phyloP scores from a whole-genome alignment of 2,888 invertebrate genomes.

The Hirtodrosophila confusa region DNA sequence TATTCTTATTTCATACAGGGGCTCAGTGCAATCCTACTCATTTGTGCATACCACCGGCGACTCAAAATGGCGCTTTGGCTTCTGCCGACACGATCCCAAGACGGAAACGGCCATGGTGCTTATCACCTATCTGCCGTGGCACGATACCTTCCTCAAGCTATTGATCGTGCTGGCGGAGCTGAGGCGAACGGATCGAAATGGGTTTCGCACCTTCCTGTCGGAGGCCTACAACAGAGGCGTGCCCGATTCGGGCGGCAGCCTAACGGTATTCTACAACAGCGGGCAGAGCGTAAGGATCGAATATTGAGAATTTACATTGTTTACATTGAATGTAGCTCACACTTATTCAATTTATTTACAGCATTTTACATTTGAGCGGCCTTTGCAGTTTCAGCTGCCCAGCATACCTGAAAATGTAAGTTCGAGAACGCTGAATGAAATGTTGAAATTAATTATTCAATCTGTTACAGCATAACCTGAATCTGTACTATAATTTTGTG shows the following conservation, averaged over 20 bases:
- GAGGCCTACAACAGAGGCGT: conserved; percentile 88
- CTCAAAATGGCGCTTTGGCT: conserved; percentile 98
- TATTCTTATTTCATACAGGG: conserved; percentile 85
- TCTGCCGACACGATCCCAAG: conserved; percentile 97
- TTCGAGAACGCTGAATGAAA: neutral
- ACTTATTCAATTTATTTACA: conserved; percentile 85
- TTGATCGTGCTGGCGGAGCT: conserved; percentile 81
- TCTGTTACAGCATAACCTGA: conserved; percentile 93
- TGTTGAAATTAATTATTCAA: neutral
- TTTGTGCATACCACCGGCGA: conserved; percentile 98
- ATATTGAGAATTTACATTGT: neutral
- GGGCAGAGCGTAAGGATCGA: conserved; percentile 86
- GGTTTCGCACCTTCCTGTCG: conserved; percentile 86
- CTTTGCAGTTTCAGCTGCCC: conserved; percentile 92
- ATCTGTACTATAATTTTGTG: conserved; percentile 99
- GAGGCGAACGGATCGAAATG: conserved; percentile 74
- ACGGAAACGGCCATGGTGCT: conserved; percentile 93
- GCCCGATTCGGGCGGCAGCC: conserved; percentile 88
- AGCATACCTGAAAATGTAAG: conserved; percentile 98
- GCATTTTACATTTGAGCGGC: conserved; percentile 91
- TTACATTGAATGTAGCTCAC: neutral
- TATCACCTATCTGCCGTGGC: conserved; percentile 97
- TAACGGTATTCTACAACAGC: conserved; percentile 87
- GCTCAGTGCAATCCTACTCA: conserved; percentile 96
- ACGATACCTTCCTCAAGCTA: conserved; percentile 92